Conservation (phyloP, 2,797 vertebrate genomes). For the Poeciliopsis infans region DNA sequence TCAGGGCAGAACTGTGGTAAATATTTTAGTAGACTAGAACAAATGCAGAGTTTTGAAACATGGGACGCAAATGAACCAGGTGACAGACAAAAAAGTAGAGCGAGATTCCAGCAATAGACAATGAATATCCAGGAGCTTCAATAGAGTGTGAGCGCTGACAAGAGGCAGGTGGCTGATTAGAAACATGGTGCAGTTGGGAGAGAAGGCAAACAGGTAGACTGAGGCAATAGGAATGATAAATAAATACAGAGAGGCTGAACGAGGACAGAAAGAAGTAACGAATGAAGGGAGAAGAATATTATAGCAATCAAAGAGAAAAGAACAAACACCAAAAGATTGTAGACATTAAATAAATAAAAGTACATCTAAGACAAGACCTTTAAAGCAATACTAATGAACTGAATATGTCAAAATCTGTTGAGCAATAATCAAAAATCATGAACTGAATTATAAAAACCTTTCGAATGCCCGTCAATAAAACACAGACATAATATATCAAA, state of each 20-base stretch:
- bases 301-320: not conserved
- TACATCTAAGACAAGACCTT: not conserved
- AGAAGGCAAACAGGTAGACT: not conserved
- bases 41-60: not conserved
- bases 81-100: not conserved
- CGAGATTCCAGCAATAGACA: not conserved
- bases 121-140: not conserved
- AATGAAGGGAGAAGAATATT: not conserved
- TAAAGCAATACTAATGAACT: not conserved
- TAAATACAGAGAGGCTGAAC: not conserved
- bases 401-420: not conserved
- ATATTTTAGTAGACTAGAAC: not conserved
- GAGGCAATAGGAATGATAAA: not conserved
- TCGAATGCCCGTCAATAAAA: not conserved
- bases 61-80: not conserved
- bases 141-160: not conserved
- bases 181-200: not conserved
- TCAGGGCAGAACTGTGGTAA: not conserved
- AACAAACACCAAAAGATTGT: not conserved
- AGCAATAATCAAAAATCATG: not conserved
- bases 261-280: not conserved
- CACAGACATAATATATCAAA: not conserved
- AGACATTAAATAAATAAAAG: not conserved
- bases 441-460: not conserved
- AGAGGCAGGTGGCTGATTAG: not conserved